Percentiles rank a stretch among this genome's conserved stretches.
phyloP scores from a whole-genome alignment of 2,888 invertebrate species.

The Synergus gifuensis region DNA sequence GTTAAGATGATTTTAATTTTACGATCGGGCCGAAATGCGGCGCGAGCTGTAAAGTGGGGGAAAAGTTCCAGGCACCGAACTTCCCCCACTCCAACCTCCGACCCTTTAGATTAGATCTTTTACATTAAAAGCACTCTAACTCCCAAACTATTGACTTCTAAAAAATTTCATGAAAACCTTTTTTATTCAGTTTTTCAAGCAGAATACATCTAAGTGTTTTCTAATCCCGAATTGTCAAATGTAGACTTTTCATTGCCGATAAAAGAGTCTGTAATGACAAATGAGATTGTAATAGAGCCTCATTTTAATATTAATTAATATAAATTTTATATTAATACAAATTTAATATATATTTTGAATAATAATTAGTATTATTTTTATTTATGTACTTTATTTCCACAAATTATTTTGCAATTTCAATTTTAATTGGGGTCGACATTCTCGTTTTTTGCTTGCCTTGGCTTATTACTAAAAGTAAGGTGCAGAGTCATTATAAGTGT shows the following conservation, averaged over 20 bases:
- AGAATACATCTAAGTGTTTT: background rate
- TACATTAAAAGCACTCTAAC: background rate
- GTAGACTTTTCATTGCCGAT: background rate
- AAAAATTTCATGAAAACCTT: background rate
- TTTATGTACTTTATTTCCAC: background rate
- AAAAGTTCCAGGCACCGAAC: background rate
- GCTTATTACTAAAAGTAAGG: background rate
- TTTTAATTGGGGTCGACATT: background rate
- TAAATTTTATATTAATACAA: too few relatives aligned
- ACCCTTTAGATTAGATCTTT: background rate
- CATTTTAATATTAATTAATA: too few relatives aligned
- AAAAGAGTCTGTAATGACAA: too few relatives aligned
- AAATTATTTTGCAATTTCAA: background rate
- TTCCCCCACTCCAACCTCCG: background rate
- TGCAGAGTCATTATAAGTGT: background rate
- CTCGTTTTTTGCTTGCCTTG: background rate
- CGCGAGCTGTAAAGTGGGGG: background rate
- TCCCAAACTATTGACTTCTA: background rate
- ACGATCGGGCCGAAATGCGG: background rate
- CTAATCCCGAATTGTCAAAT: background rate
- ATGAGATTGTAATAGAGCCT: too few relatives aligned
- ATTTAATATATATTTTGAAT: background rate
- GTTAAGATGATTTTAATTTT: conserved; percentile 46
- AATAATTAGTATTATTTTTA: background rate
- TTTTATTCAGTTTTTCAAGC: background rate